Evolutionary conservation across 2,888 invertebrate species (phyloP).

Genomic region (Ormyrus pomaceus): DNA sequence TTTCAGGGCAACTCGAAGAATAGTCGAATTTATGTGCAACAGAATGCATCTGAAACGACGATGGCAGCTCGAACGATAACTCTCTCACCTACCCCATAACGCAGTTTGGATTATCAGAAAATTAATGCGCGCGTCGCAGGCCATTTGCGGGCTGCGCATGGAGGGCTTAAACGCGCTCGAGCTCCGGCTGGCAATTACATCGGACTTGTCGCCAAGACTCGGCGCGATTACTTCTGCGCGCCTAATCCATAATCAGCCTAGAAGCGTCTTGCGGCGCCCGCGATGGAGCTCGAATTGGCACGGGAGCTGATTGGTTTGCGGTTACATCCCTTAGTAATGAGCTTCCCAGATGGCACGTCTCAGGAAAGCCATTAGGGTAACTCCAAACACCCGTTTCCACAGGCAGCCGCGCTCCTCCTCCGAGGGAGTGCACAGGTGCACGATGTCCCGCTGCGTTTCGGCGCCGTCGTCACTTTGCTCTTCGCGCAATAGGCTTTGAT

Average conservation of each 20-base stretch:
- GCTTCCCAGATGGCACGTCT: conserved; percentile 74
- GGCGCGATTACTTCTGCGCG: conserved; percentile 32
- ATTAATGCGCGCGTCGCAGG: conserved; percentile 35
- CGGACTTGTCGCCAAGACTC: conserved; percentile 31
- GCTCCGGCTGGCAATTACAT: conserved; percentile 4
- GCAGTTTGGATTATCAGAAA: conserved; percentile 42
- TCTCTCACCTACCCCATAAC: neutral
- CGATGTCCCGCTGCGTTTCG: neutral
- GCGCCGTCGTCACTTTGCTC: too few relatives aligned
- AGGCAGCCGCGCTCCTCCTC: neutral
- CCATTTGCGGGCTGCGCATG: conserved; percentile 17
- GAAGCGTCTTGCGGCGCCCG: conserved; percentile 68
- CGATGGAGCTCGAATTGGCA: conserved; percentile 63
- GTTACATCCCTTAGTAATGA: conserved; percentile 74
- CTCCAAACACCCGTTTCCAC: conserved; percentile 65
- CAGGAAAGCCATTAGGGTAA: conserved; percentile 72
- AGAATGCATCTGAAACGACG: too few relatives aligned
- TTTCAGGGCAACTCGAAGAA: too few relatives aligned
- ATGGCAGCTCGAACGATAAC: neutral
- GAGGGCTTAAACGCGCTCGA: conserved; percentile 7
- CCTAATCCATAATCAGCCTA: conserved; percentile 66
- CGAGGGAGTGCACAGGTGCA: conserved; percentile 44
- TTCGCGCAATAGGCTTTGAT: too few relatives aligned
- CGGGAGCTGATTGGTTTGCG: conserved; percentile 73
- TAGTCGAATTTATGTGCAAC: too few relatives aligned